Evolutionary conservation across 2,113 vertebrate genomes (phyloP).

Genomic region (Amblyopsis rosae): DNA sequence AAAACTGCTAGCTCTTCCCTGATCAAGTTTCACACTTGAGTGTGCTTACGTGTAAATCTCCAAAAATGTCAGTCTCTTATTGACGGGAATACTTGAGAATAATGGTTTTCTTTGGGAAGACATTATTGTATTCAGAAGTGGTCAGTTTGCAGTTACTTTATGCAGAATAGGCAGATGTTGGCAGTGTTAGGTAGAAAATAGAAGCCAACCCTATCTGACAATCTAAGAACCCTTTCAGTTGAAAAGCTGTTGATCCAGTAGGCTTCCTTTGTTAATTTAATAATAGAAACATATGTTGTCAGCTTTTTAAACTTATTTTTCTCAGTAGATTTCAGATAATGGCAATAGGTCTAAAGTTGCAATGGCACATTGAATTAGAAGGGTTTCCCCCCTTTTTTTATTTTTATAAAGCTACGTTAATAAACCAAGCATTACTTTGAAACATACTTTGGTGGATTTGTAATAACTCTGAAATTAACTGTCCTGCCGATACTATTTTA

Average conservation of each 20-base stretch:
- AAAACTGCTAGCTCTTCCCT: conserved; percentile 4
- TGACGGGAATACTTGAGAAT: conserved; percentile 9
- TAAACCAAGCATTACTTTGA: background rate
- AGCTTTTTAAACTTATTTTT: background rate
- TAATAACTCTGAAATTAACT: too few relatives aligned
- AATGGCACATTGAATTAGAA: background rate
- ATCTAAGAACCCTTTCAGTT: background rate
- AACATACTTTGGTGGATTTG: too few relatives aligned
- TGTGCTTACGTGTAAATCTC: conserved; percentile 20
- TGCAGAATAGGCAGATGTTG: background rate
- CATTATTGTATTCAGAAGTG: background rate
- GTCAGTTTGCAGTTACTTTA: conserved; percentile 1
- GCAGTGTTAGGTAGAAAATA: background rate
- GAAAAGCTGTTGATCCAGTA: background rate
- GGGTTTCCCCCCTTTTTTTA: background rate
- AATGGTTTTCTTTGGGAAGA: conserved; percentile 2
- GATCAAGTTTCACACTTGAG: background rate
- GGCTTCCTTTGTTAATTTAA: background rate
- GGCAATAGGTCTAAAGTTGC: background rate
- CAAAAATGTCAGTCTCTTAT: conserved; percentile 21
- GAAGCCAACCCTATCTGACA: background rate
- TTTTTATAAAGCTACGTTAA: background rate
- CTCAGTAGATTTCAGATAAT: background rate
- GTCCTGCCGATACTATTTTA: too few relatives aligned
- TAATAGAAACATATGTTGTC: background rate